A percentile compares a stretch with the other conserved stretches of the same genome.
Conservation (phyloP, 1,140 invertebrate genomes). For the Gonatopus flavifemur region DNA sequence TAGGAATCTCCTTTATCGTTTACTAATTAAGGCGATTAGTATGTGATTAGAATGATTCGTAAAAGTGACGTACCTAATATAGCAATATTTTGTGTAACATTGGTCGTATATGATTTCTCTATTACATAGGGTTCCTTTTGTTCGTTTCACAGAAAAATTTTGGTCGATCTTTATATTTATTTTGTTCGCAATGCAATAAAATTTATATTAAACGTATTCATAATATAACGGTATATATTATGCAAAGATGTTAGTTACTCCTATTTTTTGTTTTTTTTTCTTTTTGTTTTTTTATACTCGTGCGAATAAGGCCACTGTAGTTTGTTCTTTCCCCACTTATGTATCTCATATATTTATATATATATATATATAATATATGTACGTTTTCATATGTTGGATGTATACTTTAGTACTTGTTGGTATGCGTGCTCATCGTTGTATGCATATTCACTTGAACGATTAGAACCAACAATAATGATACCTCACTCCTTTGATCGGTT, state of each 20-base stretch:
- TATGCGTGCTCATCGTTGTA: too few species aligned
- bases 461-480: too few species aligned
- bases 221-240: conserved; percentile 34
- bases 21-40: conserved; percentile 55
- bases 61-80: conserved; percentile 49
- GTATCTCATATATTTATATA: conserved; percentile 17
- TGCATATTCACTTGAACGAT: too few species aligned
- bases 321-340: conserved; percentile 32
- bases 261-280: conserved; percentile 9
- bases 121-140: neutral
- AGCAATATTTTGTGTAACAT: conserved; percentile 48
- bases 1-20: conserved; percentile 47
- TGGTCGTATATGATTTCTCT: conserved; percentile 32
- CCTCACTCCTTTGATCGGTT: too few species aligned
- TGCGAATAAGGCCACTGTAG: conserved; percentile 47
- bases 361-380: conserved; percentile 2
- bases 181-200: conserved; percentile 16
- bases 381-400: neutral
- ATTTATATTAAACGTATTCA: conserved; percentile 26
- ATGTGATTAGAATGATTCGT: conserved; percentile 46
- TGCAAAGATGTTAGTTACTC: conserved; percentile 35
- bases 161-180: conserved; percentile 8
- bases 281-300: conserved; percentile 29
- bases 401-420: too few species aligned
- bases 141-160: conserved; percentile 1